Evolutionary conservation across 1,140 invertebrate genomes (phyloP).

Genomic region (Bombus pascuorum): DNA sequence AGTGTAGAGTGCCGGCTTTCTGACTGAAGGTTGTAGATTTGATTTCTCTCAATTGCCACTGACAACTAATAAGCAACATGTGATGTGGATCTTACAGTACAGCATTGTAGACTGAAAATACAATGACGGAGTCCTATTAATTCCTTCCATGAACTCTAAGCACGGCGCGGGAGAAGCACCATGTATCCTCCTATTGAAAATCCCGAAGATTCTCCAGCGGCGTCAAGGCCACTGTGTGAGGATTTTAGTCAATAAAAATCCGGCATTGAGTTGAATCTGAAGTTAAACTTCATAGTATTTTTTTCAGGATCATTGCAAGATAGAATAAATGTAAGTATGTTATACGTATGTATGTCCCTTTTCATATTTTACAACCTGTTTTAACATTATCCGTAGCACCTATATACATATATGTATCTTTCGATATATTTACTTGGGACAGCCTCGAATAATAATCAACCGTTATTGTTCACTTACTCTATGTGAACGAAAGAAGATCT

Average conservation of each 20-base stretch:
- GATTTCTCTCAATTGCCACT: background rate
- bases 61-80: background rate
- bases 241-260: no score
- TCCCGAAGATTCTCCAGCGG: no score
- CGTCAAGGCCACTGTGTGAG: no score
- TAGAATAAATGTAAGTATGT: no score
- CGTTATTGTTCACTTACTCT: slow-evolving; percentile 64
- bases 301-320: background rate
- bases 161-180: no score
- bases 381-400: no score
- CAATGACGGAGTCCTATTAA: background rate
- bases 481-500: slow-evolving; percentile 62
- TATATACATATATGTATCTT: background rate
- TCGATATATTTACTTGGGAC: background rate
- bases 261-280: no score
- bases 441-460: background rate
- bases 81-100: background rate
- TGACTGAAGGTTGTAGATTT: background rate
- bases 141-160: no score
- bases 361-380: no score
- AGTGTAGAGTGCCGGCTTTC: no score
- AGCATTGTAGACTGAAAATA: background rate
- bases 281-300: background rate
- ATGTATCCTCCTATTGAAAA: no score
- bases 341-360: no score